A percentile compares a stretch with the other conserved stretches of the same genome.
Conservation (phyloP, 1,140 invertebrate species). For the Paraescarpia echinospica region DNA sequence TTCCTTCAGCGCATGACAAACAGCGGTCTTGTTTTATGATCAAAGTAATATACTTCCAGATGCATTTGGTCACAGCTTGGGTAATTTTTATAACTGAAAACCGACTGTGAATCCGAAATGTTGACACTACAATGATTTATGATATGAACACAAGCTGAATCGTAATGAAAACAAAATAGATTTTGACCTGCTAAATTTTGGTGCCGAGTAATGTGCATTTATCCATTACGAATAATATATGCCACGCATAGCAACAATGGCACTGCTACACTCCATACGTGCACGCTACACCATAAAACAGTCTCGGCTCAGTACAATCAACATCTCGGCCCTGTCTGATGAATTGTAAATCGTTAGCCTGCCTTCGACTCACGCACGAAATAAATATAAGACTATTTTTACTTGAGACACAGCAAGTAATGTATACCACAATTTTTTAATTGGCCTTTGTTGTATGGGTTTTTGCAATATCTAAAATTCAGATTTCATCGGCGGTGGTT, state of each 20-base stretch:
- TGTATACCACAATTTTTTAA: not conserved
- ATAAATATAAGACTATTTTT: not conserved
- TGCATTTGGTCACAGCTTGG: not conserved
- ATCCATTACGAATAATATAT: not conserved
- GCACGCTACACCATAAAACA: not conserved
- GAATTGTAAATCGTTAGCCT: not conserved
- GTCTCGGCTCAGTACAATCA: not conserved
- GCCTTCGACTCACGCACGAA: not conserved
- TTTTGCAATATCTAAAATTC: not conserved
- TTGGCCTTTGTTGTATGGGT: not conserved
- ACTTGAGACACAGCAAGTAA: not conserved
- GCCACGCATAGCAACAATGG: not conserved
- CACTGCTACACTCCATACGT: not conserved
- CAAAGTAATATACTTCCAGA: not conserved
- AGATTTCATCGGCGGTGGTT: not conserved
- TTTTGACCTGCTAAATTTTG: not conserved
- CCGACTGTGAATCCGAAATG: not conserved
- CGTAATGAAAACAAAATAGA: not conserved
- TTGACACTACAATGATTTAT: not conserved
- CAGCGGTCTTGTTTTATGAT: not conserved
- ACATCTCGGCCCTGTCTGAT: not conserved
- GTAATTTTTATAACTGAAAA: not conserved
- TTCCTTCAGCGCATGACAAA: not conserved
- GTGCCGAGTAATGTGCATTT: not conserved
- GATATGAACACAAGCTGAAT: not conserved